Conservation (phyloP, 1,140 invertebrate genomes). For the Anoplolepis gracilipes region DNA sequence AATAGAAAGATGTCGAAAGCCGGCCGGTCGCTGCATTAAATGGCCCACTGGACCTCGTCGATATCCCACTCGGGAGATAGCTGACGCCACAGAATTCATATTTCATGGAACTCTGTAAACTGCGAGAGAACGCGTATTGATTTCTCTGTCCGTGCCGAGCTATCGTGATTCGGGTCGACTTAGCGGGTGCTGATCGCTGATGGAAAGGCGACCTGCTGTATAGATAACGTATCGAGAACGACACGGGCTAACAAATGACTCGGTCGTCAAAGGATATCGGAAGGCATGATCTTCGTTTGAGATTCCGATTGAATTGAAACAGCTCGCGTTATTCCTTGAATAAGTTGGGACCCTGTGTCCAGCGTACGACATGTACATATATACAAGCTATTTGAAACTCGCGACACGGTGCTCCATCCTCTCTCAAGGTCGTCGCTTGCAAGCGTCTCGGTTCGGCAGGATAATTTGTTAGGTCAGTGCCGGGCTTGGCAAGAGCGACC, state of each 20-base stretch:
- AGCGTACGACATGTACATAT: background rate
- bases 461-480: conserved; percentile 61
- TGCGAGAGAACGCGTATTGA: conserved; percentile 62
- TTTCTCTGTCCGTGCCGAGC: conserved; percentile 33
- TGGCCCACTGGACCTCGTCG: background rate
- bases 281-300: background rate
- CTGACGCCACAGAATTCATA: conserved; percentile 27
- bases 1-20: background rate
- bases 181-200: conserved; percentile 47
- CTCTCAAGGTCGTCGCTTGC: conserved; percentile 61
- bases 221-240: conserved; percentile 28
- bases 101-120: conserved; percentile 38
- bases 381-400: background rate
- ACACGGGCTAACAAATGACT: background rate
- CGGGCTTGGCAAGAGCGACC: conserved; percentile 49
- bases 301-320: background rate
- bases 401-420: background rate
- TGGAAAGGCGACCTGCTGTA: background rate
- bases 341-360: background rate
- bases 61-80: background rate
- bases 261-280: background rate
- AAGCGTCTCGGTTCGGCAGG: background rate
- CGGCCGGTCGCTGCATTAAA: background rate
- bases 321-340: background rate
- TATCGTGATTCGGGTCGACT: conserved; percentile 35